phyloP scores from a whole-genome alignment of 2,797 vertebrate species.

The Smutsia temminckii region DNA sequence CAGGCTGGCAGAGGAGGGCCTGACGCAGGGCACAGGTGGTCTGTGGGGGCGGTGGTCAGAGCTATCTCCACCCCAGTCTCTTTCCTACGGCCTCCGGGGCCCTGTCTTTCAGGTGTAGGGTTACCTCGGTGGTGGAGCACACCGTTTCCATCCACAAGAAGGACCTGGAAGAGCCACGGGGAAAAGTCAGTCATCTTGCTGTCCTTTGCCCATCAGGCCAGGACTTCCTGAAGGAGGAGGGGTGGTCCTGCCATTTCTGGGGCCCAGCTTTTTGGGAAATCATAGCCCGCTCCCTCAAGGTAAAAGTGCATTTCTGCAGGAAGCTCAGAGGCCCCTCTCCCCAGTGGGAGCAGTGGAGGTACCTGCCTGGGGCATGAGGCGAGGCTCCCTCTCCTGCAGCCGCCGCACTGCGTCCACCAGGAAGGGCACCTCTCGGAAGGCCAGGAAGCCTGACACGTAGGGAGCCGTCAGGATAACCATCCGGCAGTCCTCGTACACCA shows the following conservation, averaged over 20 bases:
- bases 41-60: fast-evolving
- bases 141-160: conserved; percentile 96
- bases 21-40: fast-evolving
- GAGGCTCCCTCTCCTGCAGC: conserved; percentile 83
- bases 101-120: not conserved
- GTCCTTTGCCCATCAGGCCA: fast-evolving
- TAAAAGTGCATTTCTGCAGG: not conserved
- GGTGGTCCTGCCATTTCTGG: not conserved
- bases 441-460: conserved; percentile 93
- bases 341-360: not conserved
- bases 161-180: conserved; percentile 86
- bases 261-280: not conserved
- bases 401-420: conserved; percentile 89
- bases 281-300: not conserved
- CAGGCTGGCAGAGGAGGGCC: not conserved
- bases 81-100: not conserved
- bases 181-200: not conserved
- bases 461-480: conserved; percentile 91
- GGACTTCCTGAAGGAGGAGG: not conserved
- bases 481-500: conserved; percentile 91
- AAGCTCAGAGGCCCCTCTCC: not conserved
- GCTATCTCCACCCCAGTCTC: too few relatives aligned
- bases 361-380: conserved; percentile 89
- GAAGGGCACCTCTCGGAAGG: conserved; percentile 93
- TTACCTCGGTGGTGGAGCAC: conserved; percentile 94